phyloP scores from a whole-genome alignment of 2,113 vertebrate genomes.

The Pelmatolapia mariae region DNA sequence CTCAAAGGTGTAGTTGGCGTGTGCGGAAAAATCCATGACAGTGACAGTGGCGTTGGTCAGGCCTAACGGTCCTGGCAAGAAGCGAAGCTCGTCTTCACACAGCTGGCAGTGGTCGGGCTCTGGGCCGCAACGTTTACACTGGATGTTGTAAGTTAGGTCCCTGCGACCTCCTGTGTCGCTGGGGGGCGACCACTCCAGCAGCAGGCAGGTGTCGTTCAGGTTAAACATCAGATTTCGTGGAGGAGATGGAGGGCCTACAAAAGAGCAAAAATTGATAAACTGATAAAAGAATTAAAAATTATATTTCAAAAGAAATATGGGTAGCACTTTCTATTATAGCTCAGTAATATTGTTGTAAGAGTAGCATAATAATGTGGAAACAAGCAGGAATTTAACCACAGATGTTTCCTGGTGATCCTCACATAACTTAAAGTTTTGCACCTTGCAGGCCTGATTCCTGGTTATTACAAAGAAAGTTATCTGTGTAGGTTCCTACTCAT shows the following conservation, averaged over 20 bases:
- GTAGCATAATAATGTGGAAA: neutral
- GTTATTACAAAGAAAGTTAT: neutral
- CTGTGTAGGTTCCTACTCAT: neutral
- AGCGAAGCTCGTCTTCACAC: constrained; percentile 88
- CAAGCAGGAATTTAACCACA: neutral
- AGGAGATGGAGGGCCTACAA: constrained; percentile 81
- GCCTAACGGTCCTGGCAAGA: constrained; percentile 82
- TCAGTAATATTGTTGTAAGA: neutral
- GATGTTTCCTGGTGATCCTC: neutral
- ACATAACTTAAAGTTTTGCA: neutral
- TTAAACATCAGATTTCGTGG: constrained; percentile 83
- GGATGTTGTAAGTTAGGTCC: constrained; percentile 89
- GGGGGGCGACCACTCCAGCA: constrained; percentile 93
- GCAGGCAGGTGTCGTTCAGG: constrained; percentile 89
- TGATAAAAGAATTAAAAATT: neutral
- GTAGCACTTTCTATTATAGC: neutral
- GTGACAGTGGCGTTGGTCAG: constrained; percentile 84
- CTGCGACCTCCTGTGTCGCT: constrained; percentile 87
- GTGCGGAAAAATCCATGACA: constrained; percentile 84
- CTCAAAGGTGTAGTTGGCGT: constrained; percentile 96
- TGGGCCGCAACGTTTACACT: constrained; percentile 85
- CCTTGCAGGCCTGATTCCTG: neutral
- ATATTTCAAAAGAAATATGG: neutral
- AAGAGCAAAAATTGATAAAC: neutral
- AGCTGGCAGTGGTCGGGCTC: constrained; percentile 78